These are phyloP conservation scores for Acholoe squamosa DNA, from an alignment of 2,888 invertebrate species.

Conservation along the genomic window DNA sequence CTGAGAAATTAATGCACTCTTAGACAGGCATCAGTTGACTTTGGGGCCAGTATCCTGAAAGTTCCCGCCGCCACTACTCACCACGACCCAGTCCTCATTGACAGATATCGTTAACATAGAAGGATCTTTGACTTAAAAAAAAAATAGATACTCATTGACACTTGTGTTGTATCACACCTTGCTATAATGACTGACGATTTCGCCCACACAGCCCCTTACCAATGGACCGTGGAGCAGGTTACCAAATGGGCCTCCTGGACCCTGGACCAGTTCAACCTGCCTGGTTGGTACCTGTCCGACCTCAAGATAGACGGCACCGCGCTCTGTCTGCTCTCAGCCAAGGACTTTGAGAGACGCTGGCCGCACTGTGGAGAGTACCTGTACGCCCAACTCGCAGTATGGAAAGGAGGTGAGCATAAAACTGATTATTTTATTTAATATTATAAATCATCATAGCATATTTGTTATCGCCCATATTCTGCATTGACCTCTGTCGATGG, in stretches of 20 bases:
- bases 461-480: too few species aligned
- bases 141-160: too few species aligned
- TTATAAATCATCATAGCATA: too few species aligned
- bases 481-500: too few species aligned
- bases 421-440: too few species aligned
- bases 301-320: conserved; percentile 86
- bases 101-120: too few species aligned
- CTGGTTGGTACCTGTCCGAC: conserved; percentile 89
- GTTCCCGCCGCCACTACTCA: background rate
- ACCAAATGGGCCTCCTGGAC: conserved; percentile 94
- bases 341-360: conserved; percentile 88
- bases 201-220: conserved; percentile 90
- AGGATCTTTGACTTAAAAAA: too few species aligned
- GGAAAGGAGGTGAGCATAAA: conserved; percentile 88
- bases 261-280: conserved; percentile 87
- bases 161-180: too few species aligned
- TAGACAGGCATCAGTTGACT: background rate
- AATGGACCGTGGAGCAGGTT: conserved; percentile 92
- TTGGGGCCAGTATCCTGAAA: conserved; percentile 1
- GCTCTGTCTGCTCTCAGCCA: conserved; percentile 90
- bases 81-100: background rate
- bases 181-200: conserved; percentile 28
- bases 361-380: conserved; percentile 86
- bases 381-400: conserved; percentile 94
- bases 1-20: background rate